These are phyloP conservation scores for Oenanthe oenanthe DNA, from an alignment of 2,113 vertebrate genomes.

Conservation along the genomic window DNA sequence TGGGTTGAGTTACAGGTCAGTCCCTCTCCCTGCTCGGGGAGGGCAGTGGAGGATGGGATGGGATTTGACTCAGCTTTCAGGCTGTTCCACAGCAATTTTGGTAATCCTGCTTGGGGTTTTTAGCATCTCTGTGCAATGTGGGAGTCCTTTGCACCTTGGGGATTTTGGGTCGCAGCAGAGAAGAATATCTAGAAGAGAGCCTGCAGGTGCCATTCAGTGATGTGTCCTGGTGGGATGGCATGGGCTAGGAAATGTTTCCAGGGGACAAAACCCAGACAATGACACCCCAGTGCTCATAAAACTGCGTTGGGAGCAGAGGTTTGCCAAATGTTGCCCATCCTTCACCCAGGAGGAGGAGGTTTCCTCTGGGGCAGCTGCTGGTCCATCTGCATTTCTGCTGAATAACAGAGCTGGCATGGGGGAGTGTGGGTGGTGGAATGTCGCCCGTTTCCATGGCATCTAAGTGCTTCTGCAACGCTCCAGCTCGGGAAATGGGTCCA, in stretches of 20 bases:
- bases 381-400: conserved; percentile 26
- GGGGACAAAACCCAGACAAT: not conserved
- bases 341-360: not conserved
- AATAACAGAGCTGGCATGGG: not conserved
- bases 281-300: accelerated
- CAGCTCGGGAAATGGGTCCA: not conserved
- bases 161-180: not conserved
- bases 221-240: not conserved
- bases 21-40: not conserved
- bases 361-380: not conserved
- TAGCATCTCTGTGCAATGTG: accelerated
- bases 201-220: accelerated
- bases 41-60: accelerated
- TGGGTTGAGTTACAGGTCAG: not conserved
- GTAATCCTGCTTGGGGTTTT: not conserved
- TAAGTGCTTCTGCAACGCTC: conserved; percentile 20
- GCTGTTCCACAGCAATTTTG: not conserved
- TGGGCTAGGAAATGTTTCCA: not conserved
- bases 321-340: not conserved
- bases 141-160: not conserved
- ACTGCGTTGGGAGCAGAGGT: accelerated
- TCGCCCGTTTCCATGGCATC: conserved; percentile 50
- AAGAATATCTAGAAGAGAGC: not conserved
- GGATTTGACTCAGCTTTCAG: not conserved
- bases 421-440: conserved; percentile 42